Percentiles rank a stretch among this genome's conserved stretches.
These are phyloP conservation scores for Malurus elegans DNA, from an alignment of 2,113 vertebrate genomes.

Conservation along the genomic window DNA sequence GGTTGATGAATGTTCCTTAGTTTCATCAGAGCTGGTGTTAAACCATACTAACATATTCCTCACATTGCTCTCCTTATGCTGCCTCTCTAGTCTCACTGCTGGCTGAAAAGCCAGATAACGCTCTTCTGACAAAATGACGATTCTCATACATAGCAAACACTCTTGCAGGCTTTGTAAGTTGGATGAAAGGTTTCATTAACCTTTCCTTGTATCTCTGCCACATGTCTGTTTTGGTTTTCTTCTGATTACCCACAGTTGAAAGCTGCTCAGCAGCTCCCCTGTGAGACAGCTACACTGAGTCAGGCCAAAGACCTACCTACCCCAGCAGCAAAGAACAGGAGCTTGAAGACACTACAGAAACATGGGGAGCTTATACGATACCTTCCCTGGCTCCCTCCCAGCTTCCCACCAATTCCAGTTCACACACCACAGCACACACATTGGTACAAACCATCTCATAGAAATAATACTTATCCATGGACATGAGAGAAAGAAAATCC, in stretches of 20 bases:
- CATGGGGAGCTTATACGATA: rapidly evolving
- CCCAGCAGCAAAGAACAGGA: neutral
- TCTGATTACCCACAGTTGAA: neutral
- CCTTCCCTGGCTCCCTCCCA: neutral
- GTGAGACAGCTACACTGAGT: neutral
- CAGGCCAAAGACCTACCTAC: neutral
- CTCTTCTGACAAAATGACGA: neutral
- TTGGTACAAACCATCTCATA: neutral
- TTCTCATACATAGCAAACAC: neutral
- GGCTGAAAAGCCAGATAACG: neutral
- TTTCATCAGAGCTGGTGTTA: neutral
- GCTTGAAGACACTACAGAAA: neutral
- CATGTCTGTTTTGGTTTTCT: neutral
- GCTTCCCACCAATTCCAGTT: neutral
- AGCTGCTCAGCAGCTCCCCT: neutral
- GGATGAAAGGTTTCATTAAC: constrained; percentile 5
- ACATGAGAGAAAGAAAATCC: neutral
- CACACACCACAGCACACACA: neutral
- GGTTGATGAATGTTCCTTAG: neutral
- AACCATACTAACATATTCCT: neutral
- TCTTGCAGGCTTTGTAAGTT: neutral
- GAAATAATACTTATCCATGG: neutral
- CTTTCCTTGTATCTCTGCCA: neutral
- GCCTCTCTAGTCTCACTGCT: neutral
- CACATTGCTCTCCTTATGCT: neutral